Base-by-base conservation (phyloP, 2,888 invertebrate genomes). In the Pediacus dermestoides region DNA sequence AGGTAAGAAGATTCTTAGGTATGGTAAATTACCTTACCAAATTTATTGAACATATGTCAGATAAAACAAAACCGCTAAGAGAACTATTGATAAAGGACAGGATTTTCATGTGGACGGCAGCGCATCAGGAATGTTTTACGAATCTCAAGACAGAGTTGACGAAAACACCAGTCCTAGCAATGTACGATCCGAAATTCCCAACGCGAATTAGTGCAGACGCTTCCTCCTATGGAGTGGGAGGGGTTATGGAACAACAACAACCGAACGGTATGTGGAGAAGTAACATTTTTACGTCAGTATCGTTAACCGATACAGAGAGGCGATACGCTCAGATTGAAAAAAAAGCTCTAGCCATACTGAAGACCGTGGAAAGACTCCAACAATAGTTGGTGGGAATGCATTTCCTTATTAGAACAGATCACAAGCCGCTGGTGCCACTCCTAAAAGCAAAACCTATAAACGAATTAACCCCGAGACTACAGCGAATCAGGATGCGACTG, bases 281-380 rank as follows among this genome's bases (percentile, higher is more conserved):
- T 34, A 53, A 67, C 4, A 53, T 55, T 3, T 67, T 63, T 40
- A 58, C 58, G 1, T 65, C 62, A 3, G 47, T 56, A 45, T 52
- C 58, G 6, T 36, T 64, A 14, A 55, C 50, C 14, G 46, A 44
- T 1, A 46, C 60, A 3, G 62, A 67, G 42, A 48, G 46, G 14
- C 36, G 54, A 13, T 67, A 64, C 36, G 58, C 60, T 0, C 58
- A 63, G 39, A 63, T 66, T 4, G 64, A 68, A 39, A 65, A 66
- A 42, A 63, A 68, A 48, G 59, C 61, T 0, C 39, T 67, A 7
- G 65, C 60, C 10, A 38, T 64, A 2, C 47, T 48, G 1, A 57
- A 53, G 46, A 61, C 59, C 3, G 53, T 55, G 6, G 60, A 65
- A 37, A 52, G 51, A 37, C 63, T 67, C 35, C 35, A 51, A 28